These are phyloP conservation scores for Mycetomoellerius zeteki DNA, from an alignment of 1,140 invertebrate species.

Conservation along the genomic window DNA sequence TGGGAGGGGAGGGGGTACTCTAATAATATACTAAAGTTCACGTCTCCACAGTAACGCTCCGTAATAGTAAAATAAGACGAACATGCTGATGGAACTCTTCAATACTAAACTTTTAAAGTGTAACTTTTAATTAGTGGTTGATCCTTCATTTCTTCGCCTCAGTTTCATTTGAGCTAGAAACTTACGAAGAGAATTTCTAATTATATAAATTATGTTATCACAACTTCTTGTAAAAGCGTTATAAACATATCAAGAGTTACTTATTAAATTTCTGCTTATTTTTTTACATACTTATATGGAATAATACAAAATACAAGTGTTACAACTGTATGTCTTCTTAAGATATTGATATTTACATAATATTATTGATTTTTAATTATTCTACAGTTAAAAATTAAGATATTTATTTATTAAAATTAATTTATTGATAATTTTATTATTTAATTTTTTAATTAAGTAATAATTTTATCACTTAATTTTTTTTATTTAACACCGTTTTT, in stretches of 20 bases:
- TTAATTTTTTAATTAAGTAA: neutral
- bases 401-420: neutral
- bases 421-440: neutral
- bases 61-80: conserved; percentile 65
- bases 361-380: neutral
- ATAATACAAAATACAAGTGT: neutral
- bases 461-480: neutral
- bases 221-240: neutral
- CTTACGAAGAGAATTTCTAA: conserved; percentile 16
- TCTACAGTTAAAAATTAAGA: neutral
- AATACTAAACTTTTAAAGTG: conserved; percentile 56
- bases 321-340: no score
- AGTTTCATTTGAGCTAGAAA: conserved; percentile 8
- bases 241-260: neutral
- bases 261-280: neutral
- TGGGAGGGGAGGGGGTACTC: conserved; percentile 28
- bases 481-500: neutral
- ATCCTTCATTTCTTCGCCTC: neutral
- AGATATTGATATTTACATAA: neutral
- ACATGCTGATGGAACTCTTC: conserved; percentile 66
- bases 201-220: neutral
- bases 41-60: conserved; percentile 51
- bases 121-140: conserved; percentile 46
- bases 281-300: neutral
- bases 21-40: conserved; percentile 73